Evolutionary conservation across 2,113 vertebrate species (phyloP), one percentile per base, ranked within the genome.

Genomic region (Ctenomys sociabilis): DNA sequence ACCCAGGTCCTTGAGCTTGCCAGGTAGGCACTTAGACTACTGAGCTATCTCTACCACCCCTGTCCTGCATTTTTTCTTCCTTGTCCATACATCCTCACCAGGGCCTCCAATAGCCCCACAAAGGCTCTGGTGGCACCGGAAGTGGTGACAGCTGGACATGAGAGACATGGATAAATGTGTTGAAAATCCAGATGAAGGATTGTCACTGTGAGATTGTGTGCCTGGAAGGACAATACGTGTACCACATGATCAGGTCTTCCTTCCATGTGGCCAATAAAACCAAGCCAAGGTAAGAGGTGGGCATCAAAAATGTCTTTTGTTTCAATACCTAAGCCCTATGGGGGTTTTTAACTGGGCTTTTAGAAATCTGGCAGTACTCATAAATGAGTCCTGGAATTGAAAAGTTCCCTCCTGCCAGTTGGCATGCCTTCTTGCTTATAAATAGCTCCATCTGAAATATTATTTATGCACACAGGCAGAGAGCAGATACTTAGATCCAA

Each of bases 261-360:
- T 68, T 68, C 66, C 32, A 68, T 35, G 16, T 35, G 66, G 30
- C 6, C 66, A 35, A 35, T 16, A 35, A 68, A 68, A 16, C 66
- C 66, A 64, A 82, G 49, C 1, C 13, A 84, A 92, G 32, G 24
- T 85, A 81, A 75, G 24, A 61, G 43, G 43, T 63, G 35, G 16
- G 30, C 68, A 64, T 96, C 72, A 80, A 82, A 77, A 84, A 14
- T 73, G 14, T 93, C 45, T 85, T 88, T 88, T 66, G 16, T 59
- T 26, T 75, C 26, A 61, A 12, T 82, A 82, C 83, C 17, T 82
- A 68, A 57, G 4, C 28, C 30, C 26, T 52, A 16, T 45, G 54
- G 54, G 54, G 54, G 54, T 17, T 57, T 59, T 85, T 68, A 68
- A 35, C 14, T 54, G 70, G 35, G 45, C 45, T 82, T 78, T 82